Conservation (phyloP, 2,113 vertebrate genomes). For the Corvus hawaiiensis region DNA sequence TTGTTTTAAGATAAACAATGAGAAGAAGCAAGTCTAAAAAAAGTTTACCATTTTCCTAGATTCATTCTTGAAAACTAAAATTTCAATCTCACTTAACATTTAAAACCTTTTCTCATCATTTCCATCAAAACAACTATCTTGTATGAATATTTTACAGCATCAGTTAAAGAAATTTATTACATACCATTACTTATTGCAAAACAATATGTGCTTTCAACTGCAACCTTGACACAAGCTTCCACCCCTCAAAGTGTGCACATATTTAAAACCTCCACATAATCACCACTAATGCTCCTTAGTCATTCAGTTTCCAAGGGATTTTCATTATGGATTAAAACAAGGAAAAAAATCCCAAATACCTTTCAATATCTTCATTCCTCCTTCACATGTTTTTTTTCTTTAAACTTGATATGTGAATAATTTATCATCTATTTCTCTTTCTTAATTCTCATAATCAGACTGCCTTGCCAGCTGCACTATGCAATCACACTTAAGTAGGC, state of each 20-base stretch:
- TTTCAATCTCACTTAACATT: neutral
- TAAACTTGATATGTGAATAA: neutral
- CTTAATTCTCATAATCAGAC: neutral
- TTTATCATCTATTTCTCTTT: neutral
- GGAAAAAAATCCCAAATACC: neutral
- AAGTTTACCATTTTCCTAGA: neutral
- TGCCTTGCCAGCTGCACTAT: neutral
- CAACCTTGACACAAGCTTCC: neutral
- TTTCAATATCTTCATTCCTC: neutral
- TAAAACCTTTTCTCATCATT: neutral
- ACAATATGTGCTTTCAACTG: neutral
- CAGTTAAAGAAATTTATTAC: neutral
- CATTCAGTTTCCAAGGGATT: neutral
- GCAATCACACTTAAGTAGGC: neutral
- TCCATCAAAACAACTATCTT: neutral
- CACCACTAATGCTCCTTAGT: neutral
- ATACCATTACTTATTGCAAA: neutral
- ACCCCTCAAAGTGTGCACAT: neutral
- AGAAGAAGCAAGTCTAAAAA: neutral
- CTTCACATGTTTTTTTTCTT: neutral
- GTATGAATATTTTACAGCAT: neutral
- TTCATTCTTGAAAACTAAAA: neutral
- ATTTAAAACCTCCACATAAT: neutral
- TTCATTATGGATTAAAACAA: neutral
- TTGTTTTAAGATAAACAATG: neutral